phyloP scores from a whole-genome alignment of 2,797 vertebrate species.

The Sandelia bainsii region DNA sequence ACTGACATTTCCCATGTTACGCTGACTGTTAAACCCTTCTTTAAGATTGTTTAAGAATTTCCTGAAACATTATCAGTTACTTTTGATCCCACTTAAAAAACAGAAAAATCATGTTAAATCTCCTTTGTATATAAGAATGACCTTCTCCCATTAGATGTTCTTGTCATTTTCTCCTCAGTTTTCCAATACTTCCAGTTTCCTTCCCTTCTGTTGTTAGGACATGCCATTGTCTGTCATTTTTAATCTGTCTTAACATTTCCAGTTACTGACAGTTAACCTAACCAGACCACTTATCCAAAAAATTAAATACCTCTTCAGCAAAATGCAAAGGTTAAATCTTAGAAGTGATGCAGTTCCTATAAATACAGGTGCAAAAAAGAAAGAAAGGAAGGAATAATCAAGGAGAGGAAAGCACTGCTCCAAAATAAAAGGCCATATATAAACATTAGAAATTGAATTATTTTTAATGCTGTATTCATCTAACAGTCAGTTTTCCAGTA shows the following conservation, averaged over 20 bases:
- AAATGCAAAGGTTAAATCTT: not conserved
- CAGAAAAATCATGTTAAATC: not conserved
- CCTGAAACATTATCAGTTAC: not conserved
- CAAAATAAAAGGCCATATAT: conserved; percentile 2
- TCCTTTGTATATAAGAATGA: not conserved
- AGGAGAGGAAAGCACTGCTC: too few relatives aligned
- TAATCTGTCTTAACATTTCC: not conserved
- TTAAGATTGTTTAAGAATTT: not conserved
- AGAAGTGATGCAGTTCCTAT: conserved; percentile 12
- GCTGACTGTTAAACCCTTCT: not conserved
- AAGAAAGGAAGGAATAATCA: not conserved
- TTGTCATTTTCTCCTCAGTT: not conserved
- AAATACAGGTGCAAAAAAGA: not conserved
- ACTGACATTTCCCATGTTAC: not conserved
- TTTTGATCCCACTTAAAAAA: not conserved
- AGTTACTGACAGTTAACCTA: too few relatives aligned
- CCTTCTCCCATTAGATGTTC: too few relatives aligned
- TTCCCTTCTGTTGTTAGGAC: not conserved
- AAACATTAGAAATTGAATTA: not conserved
- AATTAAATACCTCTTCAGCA: too few relatives aligned
- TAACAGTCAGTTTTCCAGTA: not conserved
- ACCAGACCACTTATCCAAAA: not conserved
- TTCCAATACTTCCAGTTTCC: not conserved
- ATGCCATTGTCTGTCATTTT: not conserved
- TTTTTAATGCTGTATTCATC: not conserved